Base-by-base conservation (phyloP, 2,113 vertebrate genomes). In the Anas platyrhynchos region DNA sequence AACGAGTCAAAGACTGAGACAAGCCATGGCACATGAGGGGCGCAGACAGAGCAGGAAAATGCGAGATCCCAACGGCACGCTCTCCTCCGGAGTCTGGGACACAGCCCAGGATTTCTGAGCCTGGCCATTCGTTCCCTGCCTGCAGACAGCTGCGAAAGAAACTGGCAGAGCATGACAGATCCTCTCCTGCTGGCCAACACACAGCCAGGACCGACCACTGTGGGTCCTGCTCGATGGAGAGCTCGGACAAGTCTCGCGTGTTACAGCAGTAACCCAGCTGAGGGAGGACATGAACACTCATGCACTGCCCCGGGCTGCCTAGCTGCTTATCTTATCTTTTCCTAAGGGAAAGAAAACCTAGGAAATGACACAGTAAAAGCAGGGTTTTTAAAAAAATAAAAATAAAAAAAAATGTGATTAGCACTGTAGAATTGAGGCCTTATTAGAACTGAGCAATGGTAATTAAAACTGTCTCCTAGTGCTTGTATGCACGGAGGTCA, bases 151-250 rank as follows among this genome's bases (percentile, higher is more conserved):
- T 38, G 50, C 27, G 34, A 36, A 52, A 54, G 50, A 72, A 54
- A 72, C 48, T 38, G 34, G 50, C 16, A 52, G 50, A 54, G 34
- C 34, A 22, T 29, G 38, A 22, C 18, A 54, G 26, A 31, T 36
- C 50, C 34, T 71, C 50, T 54, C 46, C 34, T 72, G 26, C 50
- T 31, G 48, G 34, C 50, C 69, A 16, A 15, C 34, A 9, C 29
- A 66, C n/a, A 80, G 55, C 50, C 55, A 55, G 0, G 0, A 74
- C 16, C 63, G 20, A 20, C 43, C 14, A 17, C 13, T 29, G 25
- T 21, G 2, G 2, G 23, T 16, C 65, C 76, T 44, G 18, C 31
- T 46, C 50, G 54, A 10, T 13, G 54, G 48, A 56, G 27, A 38
- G 22, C 56, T 82, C 73, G 22, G 52, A 75, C 23, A 13, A 61